phyloP scores from a whole-genome alignment of 2,113 vertebrate genomes.

The Mirounga angustirostris region DNA sequence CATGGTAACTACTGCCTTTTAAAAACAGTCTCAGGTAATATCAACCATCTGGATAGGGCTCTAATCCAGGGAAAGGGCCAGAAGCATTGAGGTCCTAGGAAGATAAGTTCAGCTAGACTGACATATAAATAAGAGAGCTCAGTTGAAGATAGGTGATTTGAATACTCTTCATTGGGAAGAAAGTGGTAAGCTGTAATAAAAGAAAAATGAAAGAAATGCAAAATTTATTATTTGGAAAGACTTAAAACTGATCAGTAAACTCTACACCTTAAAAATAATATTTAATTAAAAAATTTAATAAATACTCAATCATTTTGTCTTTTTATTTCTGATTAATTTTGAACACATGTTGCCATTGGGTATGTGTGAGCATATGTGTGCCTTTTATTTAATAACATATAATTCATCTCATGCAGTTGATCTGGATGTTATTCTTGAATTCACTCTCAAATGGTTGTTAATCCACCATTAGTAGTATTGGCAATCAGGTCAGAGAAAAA shows the following conservation, averaged over 20 bases:
- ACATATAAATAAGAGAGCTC: neutral
- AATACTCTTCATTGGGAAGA: neutral
- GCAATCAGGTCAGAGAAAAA: constrained; percentile 49
- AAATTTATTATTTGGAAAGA: neutral
- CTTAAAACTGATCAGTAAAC: neutral
- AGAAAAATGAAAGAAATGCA: neutral
- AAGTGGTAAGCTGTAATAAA: neutral
- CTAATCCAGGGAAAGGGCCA: constrained; percentile 31
- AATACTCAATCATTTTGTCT: neutral
- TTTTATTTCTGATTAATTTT: neutral
- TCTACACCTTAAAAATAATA: neutral
- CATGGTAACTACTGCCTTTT: constrained; percentile 55
- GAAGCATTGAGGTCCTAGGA: neutral
- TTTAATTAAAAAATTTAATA: neutral
- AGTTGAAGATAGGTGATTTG: neutral
- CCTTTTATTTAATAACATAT: neutral
- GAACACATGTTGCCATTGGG: neutral
- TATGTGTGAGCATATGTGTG: neutral
- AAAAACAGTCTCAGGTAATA: constrained; percentile 58
- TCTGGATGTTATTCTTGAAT: constrained; percentile 20
- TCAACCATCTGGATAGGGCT: constrained; percentile 60
- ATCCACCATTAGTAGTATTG: constrained; percentile 39
- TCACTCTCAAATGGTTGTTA: constrained; percentile 70
- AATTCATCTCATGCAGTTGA: constrained; percentile 21
- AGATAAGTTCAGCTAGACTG: neutral